Conservation (phyloP, 2,888 invertebrate genomes). For the Serripes groenlandicus region DNA sequence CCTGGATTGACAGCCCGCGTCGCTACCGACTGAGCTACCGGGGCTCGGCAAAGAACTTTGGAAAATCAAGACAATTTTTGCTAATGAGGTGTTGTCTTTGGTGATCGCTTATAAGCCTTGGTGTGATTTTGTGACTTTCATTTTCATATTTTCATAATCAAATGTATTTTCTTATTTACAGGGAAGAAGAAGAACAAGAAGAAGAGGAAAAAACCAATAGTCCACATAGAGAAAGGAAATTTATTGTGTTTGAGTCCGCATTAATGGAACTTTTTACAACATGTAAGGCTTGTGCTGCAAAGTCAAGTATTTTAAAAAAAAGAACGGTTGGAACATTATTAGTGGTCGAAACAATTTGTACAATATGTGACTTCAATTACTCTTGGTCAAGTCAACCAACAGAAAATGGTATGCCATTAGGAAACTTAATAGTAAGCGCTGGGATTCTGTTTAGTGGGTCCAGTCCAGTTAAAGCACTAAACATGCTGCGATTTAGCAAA, state of each 20-base stretch:
- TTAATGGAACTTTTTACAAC: neutral
- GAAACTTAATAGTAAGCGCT: neutral
- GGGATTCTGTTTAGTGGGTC: neutral
- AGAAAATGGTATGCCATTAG: neutral
- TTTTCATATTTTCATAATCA: too few species aligned
- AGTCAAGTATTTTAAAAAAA: neutral
- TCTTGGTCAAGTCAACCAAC: neutral
- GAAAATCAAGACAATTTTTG: too few species aligned
- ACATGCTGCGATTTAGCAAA: neutral
- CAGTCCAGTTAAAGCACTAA: neutral
- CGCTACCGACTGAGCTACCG: too few species aligned
- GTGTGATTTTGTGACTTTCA: too few species aligned
- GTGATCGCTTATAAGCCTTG: too few species aligned
- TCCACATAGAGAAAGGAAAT: neutral
- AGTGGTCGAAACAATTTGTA: neutral
- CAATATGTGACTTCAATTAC: neutral
- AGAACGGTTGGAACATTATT: neutral
- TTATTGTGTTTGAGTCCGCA: neutral
- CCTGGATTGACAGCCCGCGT: too few species aligned
- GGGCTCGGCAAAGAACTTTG: too few species aligned
- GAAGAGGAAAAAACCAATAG: too few species aligned
- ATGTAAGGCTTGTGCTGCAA: neutral
- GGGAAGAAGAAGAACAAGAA: too few species aligned
- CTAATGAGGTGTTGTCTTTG: too few species aligned
- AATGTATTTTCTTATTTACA: too few species aligned